Conservation (phyloP, 92 coral and sea anemone genomes). For the Virgularia gustaviana region DNA sequence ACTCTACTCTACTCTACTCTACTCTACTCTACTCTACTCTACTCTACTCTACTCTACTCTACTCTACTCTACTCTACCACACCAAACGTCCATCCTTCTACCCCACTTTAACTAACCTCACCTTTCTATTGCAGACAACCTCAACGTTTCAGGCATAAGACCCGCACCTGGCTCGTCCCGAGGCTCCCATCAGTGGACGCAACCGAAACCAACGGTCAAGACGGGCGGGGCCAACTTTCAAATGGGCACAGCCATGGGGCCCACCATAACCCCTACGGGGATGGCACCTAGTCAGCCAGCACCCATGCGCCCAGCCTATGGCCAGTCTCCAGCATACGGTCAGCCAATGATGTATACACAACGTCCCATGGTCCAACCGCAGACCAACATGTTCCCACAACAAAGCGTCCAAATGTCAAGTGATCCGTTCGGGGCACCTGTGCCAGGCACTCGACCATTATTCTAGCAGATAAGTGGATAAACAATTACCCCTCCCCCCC, state of each 20-base stretch:
- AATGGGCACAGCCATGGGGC: conserved; percentile 56
- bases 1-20: too few relatives aligned
- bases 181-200: conserved; percentile 81
- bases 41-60: too few relatives aligned
- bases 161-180: conserved; percentile 53
- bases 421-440: conserved; percentile 30
- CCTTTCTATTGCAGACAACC: neutral
- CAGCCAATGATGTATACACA: conserved; percentile 37
- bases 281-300: conserved; percentile 28
- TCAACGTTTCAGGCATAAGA: conserved; percentile 15
- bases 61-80: too few relatives aligned
- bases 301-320: conserved; percentile 49
- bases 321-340: conserved; percentile 61
- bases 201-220: conserved; percentile 78
- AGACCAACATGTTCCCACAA: conserved; percentile 65
- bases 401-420: conserved; percentile 43
- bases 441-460: conserved; percentile 22
- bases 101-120: too few relatives aligned
- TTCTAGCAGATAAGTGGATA: conserved; percentile 3
- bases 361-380: conserved; percentile 74
- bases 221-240: conserved; percentile 99
- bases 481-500: too few relatives aligned
- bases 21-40: too few relatives aligned
- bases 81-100: neutral
- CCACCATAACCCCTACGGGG: conserved; percentile 54